Base-by-base conservation (phyloP, 2,797 vertebrate genomes). In the Crypturellus tataupa region DNA sequence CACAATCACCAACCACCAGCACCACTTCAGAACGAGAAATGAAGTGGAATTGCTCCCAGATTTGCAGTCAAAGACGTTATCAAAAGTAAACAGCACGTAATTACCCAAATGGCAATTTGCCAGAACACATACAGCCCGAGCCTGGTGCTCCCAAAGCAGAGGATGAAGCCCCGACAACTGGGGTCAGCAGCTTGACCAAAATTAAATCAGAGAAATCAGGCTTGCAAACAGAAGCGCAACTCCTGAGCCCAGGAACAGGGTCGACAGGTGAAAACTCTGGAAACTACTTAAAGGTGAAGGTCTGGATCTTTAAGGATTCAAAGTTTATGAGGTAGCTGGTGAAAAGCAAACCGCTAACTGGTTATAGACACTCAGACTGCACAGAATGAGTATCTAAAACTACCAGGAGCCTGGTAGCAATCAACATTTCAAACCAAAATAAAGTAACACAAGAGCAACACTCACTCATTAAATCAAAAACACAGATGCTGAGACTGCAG, bases 21-120 rank as follows among this genome's bases (percentile, higher is more conserved):
- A 80, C 8, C 69, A 53, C 75, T 80, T 70, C 53, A 76, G 49
- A 65, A 33, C 14, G 78, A 85, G 65, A 87, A 81, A 84, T 19
- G 3, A 79, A 83, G 55, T 40, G 17, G 67, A 86, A 86, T 79
- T 87, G 64, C 59, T 87, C 67, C 70, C 92, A 89, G 47, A 73
- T 53, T 81, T 67, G 46, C 79, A 95, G 64, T 40, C 73, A 53
- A 73, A 77, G 78, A 80, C 64, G 76, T 37, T 31, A 77, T 13
- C 59, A 79, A 73, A 95, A 76, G 51, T 79, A 87, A 95, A 69
- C 47, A 73, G 73, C 24, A 73, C 4, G 8, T 79, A 86, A 92
- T 73, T 90, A 91, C 44, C 24, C 67, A 56, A 91, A 79, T 56
- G 80, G 64, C 51, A 88, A 46, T 77, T 85, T 88, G 40, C 80